Evolutionary conservation across 2,888 invertebrate genomes (phyloP), one percentile per base, ranked within the genome.

Genomic region (Odontocerum albicorne): DNA sequence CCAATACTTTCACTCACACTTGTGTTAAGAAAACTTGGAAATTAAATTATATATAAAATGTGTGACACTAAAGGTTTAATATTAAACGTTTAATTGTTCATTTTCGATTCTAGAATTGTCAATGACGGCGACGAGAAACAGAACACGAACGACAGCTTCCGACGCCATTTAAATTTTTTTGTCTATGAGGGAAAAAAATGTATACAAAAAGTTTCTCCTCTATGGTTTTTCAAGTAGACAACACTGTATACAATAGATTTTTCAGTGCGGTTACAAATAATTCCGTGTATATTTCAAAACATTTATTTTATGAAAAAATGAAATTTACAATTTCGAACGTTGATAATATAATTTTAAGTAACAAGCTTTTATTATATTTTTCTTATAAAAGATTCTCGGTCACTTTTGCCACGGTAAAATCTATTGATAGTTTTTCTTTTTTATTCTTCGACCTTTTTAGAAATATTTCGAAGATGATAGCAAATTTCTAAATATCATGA

Each of bases 1-100:
- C 53, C 38, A 54, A 54, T 47, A 54, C 46, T 47, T 54, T 54
- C 52, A 52, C 52, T 54, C 33, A 42, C 46, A 31, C 15, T 27
- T 27, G 43, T 22, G 22, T 22, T 27, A 43, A 16, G 13, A 15
- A 27, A 22, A 27, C 22, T 22, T 27, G 15, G 16, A 27, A n/a
- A 21, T 21, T 16, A 21, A 22, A 22, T 43, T 43, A 22, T 16
- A 43, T 27, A 43, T 43, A 10, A n/a, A 16, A 6, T 16, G 6
- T 13, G 22, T 27, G 16, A 27, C 4, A 27, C n/a, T 7, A 27
- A 7, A 7, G 27, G 4, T 27, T 27, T 7, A 27, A 27, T 7
- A 27, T 27, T 7, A 7, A 27, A 27, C 10, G 4, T 27, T 7
- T 27, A 27, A 27, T 27, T 27, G 27, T 27, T 7, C 10, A 7